Conservation (phyloP, 2,888 invertebrate genomes). For the Cecidostiba fungosa region DNA sequence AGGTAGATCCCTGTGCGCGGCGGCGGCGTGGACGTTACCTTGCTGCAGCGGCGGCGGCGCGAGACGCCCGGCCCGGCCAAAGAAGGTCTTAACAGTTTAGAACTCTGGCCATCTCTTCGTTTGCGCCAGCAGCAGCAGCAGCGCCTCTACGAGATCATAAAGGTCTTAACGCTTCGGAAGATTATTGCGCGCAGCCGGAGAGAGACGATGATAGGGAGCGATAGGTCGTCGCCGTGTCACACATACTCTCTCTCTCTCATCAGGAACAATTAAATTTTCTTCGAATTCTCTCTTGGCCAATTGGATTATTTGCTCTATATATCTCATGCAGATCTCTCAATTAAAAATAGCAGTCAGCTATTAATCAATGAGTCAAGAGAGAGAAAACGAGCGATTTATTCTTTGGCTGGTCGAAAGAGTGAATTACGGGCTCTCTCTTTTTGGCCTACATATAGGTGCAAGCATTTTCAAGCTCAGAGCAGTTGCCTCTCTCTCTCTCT, state of each 20-base stretch:
- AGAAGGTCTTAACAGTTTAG: slow-evolving; percentile 70
- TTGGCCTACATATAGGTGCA: neutral
- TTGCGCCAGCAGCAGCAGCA: neutral
- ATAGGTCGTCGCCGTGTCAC: slow-evolving; percentile 9
- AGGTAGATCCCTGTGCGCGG: slow-evolving; percentile 63
- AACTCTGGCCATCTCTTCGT: slow-evolving; percentile 66
- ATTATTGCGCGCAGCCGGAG: slow-evolving; percentile 61
- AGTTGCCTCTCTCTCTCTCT: neutral
- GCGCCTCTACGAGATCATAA: slow-evolving; percentile 58
- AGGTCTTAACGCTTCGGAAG: slow-evolving; percentile 67
- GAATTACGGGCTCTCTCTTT: slow-evolving; percentile 42
- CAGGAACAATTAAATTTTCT: neutral
- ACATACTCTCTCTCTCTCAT: neutral
- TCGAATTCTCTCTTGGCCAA: neutral
- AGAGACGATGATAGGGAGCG: neutral
- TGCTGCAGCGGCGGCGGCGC: slow-evolving; percentile 64
- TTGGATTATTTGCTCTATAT: neutral
- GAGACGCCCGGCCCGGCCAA: slow-evolving; percentile 47
- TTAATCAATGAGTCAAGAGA: neutral
- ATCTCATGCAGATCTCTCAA: neutral
- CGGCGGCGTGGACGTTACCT: slow-evolving; percentile 62
- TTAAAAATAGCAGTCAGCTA: neutral
- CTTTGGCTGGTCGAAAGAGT: slow-evolving; percentile 47
- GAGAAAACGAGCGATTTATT: slow-evolving; percentile 33
- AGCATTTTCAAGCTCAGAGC: slow-evolving; percentile 36